Evolutionary conservation across 23 tunicate species (phyloP).

Genomic region (Phallusia fumigata): DNA sequence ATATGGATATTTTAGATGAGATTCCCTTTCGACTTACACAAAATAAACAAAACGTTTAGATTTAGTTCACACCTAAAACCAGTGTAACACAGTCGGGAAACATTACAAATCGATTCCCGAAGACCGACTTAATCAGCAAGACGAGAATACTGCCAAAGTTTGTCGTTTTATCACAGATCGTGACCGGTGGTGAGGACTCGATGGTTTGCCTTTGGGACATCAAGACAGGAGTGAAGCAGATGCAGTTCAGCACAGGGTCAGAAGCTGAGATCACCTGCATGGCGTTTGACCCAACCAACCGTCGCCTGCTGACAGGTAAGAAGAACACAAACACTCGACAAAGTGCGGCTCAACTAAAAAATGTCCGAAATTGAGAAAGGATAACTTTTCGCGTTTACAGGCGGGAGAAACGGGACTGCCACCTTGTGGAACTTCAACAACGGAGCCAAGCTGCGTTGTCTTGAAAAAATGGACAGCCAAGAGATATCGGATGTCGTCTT

Average conservation of each 20-base stretch:
- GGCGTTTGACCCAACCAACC: conserved; percentile 71
- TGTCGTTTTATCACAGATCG: conserved; percentile 46
- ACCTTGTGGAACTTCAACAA: conserved; percentile 86
- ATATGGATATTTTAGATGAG: too few relatives aligned
- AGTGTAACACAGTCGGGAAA: too few relatives aligned
- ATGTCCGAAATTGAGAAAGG: too few relatives aligned
- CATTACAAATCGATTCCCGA: too few relatives aligned
- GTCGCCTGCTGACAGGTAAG: conserved; percentile 66
- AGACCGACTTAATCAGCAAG: too few relatives aligned
- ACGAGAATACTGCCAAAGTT: too few relatives aligned
- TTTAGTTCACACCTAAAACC: too few relatives aligned
- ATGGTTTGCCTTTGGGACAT: conserved; percentile 76
- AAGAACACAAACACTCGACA: not conserved
- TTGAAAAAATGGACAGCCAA: conserved; percentile 46
- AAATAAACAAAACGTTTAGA: too few relatives aligned
- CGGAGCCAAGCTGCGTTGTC: conserved; percentile 65
- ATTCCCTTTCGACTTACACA: too few relatives aligned
- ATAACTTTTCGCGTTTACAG: conserved; percentile 18
- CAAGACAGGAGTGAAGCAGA: conserved; percentile 62
- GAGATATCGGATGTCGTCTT: conserved; percentile 64
- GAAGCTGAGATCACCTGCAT: conserved; percentile 69
- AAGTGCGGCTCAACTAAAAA: too few relatives aligned
- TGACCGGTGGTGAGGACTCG: conserved; percentile 73
- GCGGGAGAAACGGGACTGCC: conserved; percentile 63
- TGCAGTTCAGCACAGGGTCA: conserved; percentile 72